Evolutionary conservation across 1,140 invertebrate species (phyloP), one percentile per base, ranked within the genome.

Genomic region (Ceratoteleas bidentatus): DNA sequence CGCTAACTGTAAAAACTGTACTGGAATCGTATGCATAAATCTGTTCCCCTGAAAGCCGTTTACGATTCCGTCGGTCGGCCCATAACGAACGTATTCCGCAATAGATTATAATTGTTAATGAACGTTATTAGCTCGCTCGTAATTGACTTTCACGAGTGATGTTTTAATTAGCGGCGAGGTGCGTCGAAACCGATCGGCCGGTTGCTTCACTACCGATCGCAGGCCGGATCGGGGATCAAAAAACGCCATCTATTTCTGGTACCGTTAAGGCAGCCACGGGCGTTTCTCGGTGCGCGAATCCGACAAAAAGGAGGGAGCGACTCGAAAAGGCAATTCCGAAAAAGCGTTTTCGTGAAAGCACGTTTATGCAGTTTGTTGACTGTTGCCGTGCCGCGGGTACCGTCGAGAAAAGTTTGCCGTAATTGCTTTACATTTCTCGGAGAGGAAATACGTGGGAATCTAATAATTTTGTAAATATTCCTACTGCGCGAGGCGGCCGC

Each of bases 81-180:
- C 32, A 70, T 82, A 73, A 82, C 52, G 54, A 82, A 73, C 34
- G 58, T 66, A 43, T 75, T 72, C 47, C 78, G 78, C 54, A 66
- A 76, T 52, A 16, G 56, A 79, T 76, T 66, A 76, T 65, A 76
- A 79, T 79, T 78, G 69, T 66, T 70, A 83, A 78, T 62, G 49
- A 72, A 56, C 33, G 60, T 69, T 65, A 65, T 83, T 72, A 65
- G 57, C 32, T 75, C 52, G 49, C 2, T 38, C 43, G 50, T 79
- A 74, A 79, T 79, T 61, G 64, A 79, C 70, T 72, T 65, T 70
- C 66, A 72, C 62, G 52, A 53, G 15, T 68, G 57, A 73, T 73
- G 69, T 69, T 74, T 80, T 80, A 80, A 80, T 79, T 73, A 73
- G 24, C 47, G 33, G 6, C 16, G 15, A 43, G 24, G 40, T 69